Percentiles rank a stretch among this genome's conserved stretches.
These are phyloP conservation scores for Thinocorus orbignyianus DNA, from an alignment of 2,113 vertebrate genomes.

Conservation along the genomic window DNA sequence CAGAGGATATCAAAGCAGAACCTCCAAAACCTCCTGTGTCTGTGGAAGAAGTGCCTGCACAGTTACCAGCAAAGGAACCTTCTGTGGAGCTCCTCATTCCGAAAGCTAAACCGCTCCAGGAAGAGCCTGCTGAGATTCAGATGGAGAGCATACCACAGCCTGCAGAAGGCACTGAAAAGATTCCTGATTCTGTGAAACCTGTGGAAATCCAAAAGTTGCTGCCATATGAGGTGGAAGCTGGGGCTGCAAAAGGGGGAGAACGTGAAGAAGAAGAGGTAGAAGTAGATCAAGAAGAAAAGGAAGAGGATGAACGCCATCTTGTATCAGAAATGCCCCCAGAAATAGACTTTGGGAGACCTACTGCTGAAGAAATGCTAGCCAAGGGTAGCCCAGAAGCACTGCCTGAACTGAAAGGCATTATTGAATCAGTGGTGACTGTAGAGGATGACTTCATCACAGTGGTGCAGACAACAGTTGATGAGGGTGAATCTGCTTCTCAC, in stretches of 20 bases:
- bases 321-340: conserved; percentile 65
- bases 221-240: conserved; percentile 14
- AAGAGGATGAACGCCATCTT: conserved; percentile 72
- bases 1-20: conserved; percentile 70
- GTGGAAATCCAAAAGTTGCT: conserved; percentile 17
- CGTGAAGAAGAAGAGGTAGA: conserved; percentile 62
- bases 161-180: conserved; percentile 49
- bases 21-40: conserved; percentile 30
- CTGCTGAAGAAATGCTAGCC: conserved; percentile 47
- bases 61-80: conserved; percentile 52
- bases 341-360: conserved; percentile 42
- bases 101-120: conserved; percentile 38
- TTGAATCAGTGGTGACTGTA: conserved; percentile 95
- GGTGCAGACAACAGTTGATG: conserved; percentile 92
- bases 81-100: not conserved
- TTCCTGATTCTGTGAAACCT: conserved; percentile 31
- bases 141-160: conserved; percentile 70
- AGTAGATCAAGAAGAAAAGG: conserved; percentile 66
- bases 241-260: not conserved
- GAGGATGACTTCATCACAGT: conserved; percentile 98
- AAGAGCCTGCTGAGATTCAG: conserved; percentile 69
- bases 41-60: conserved; percentile 48
- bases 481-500: conserved; percentile 88
- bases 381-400: conserved; percentile 53
- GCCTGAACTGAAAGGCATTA: conserved; percentile 81